Conservation (phyloP, 2,113 vertebrate genomes). For the Micromys minutus region DNA sequence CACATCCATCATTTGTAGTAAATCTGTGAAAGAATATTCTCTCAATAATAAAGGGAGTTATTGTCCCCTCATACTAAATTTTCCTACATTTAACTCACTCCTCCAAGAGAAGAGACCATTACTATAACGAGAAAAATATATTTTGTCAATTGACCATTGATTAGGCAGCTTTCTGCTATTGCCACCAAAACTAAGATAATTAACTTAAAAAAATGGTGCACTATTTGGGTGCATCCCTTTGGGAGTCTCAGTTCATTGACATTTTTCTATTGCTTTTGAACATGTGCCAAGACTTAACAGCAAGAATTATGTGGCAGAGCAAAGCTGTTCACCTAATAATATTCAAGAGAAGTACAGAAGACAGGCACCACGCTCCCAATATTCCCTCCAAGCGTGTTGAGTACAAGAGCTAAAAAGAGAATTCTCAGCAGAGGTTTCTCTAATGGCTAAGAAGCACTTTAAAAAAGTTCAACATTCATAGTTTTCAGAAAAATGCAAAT, state of each 20-base stretch:
- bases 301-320: not conserved
- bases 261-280: not conserved
- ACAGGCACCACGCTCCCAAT: not conserved
- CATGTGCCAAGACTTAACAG: too few species aligned
- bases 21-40: not conserved
- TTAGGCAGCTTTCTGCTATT: not conserved
- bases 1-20: not conserved
- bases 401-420: too few species aligned
- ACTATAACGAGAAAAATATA: constrained; percentile 1
- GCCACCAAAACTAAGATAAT: not conserved
- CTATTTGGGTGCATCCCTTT: not conserved
- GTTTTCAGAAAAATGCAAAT: too few species aligned
- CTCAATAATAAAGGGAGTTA: not conserved
- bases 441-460: too few species aligned
- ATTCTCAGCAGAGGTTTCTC: too few species aligned
- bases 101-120: not conserved
- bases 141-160: not conserved
- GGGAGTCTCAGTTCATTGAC: too few species aligned
- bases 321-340: not conserved
- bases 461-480: too few species aligned
- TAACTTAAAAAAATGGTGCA: not conserved
- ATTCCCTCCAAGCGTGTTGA: not conserved
- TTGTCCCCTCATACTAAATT: not conserved
- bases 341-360: not conserved
- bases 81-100: not conserved